These are phyloP conservation scores for Glyphotaelius pellucidus DNA, from an alignment of 2,888 invertebrate genomes.

Conservation along the genomic window DNA sequence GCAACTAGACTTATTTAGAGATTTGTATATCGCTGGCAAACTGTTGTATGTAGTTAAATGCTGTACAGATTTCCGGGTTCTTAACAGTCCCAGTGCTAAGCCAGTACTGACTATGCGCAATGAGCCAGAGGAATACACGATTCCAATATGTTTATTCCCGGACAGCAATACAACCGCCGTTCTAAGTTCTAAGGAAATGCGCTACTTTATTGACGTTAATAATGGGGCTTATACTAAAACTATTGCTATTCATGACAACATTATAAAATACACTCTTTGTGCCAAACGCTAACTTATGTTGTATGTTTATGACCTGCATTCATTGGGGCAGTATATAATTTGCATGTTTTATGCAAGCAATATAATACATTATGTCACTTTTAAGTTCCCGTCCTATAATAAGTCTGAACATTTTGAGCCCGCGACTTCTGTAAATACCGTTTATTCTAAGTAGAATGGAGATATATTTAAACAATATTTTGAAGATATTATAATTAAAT, in stretches of 20 bases:
- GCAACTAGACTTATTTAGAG: neutral
- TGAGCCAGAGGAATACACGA: neutral
- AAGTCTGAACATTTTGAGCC: no score
- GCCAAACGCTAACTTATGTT: no score
- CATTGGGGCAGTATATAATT: neutral
- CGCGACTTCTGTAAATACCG: no score
- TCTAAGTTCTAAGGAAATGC: neutral
- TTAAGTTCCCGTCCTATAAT: neutral
- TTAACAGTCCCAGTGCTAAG: neutral
- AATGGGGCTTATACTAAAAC: neutral
- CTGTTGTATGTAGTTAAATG: neutral
- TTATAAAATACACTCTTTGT: no score
- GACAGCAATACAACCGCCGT: neutral
- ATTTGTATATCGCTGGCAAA: neutral
- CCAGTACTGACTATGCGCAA: no score
- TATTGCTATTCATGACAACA: neutral
- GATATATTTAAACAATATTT: no score
- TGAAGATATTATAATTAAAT: no score
- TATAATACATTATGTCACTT: neutral
- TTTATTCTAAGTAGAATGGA: no score
- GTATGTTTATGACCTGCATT: neutral
- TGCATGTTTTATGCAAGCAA: neutral
- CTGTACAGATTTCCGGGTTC: slow-evolving; percentile 22
- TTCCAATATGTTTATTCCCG: neutral
- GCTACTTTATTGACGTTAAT: neutral